These are phyloP conservation scores for Hesperia comma DNA, from an alignment of 2,888 invertebrate genomes.

Conservation along the genomic window DNA sequence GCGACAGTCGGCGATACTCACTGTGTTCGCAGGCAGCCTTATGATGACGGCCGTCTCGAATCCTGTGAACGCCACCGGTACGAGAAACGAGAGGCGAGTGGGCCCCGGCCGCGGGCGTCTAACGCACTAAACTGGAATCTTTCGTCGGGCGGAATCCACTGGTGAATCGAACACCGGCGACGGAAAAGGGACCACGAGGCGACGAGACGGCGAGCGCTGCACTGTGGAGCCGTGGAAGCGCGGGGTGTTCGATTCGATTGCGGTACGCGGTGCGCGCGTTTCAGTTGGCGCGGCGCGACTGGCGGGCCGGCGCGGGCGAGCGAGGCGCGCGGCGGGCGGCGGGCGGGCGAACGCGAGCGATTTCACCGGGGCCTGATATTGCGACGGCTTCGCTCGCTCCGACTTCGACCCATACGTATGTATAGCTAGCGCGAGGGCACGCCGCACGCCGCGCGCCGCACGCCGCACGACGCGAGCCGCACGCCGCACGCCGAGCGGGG, in stretches of 20 bases:
- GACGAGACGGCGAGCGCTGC: slow-evolving; percentile 53
- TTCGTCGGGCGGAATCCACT: no score
- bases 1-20: slow-evolving; percentile 64
- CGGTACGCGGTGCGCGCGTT: slow-evolving; percentile 80
- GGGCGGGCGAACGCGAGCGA: slow-evolving; percentile 81
- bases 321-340: slow-evolving; percentile 84
- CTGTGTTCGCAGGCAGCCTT: slow-evolving; percentile 83
- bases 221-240: slow-evolving; percentile 15
- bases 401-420: slow-evolving; percentile 78
- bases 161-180: no score
- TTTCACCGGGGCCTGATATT: slow-evolving; percentile 82
- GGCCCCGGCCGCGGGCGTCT: slow-evolving; percentile 75
- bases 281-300: slow-evolving; percentile 84
- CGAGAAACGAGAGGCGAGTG: slow-evolving; percentile 60
- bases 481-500: slow-evolving; percentile 58
- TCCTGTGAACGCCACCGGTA: slow-evolving; percentile 65
- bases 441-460: not conserved
- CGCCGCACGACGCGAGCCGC: not conserved
- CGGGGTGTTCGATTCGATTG: slow-evolving; percentile 76
- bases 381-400: slow-evolving; percentile 69
- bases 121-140: no score
- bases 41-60: slow-evolving; percentile 82
- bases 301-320: slow-evolving; percentile 81
- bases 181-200: no score
- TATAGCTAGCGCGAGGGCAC: slow-evolving; percentile 60